phyloP scores from a whole-genome alignment of 23 tunicate species.

The Styela plicata region DNA sequence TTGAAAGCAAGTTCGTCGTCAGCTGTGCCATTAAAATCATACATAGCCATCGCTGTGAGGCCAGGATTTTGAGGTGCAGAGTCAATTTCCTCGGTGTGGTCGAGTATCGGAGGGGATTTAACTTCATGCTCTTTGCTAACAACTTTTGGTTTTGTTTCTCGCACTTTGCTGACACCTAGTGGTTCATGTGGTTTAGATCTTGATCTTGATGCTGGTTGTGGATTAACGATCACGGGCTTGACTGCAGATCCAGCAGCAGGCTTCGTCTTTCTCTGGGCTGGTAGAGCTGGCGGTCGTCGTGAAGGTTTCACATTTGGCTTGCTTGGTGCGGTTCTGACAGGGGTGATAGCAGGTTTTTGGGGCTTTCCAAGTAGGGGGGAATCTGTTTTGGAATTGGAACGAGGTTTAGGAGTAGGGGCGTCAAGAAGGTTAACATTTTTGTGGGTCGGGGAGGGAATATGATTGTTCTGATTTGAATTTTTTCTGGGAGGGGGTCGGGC shows the following conservation, averaged over 20 bases:
- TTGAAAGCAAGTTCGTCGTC: conserved; percentile 49
- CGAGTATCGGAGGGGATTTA: conserved; percentile 13
- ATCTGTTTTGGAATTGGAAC: neutral
- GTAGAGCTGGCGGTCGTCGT: neutral
- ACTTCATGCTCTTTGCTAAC: neutral
- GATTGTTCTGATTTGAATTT: neutral
- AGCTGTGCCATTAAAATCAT: conserved; percentile 41
- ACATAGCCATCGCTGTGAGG: conserved; percentile 11
- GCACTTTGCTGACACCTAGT: neutral
- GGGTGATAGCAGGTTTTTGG: neutral
- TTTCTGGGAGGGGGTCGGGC: neutral
- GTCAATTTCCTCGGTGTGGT: conserved; percentile 26
- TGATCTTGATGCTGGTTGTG: neutral
- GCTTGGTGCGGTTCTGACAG: neutral
- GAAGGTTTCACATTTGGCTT: conserved; percentile 1
- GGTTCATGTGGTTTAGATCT: neutral
- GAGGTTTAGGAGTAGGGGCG: conserved; percentile 28
- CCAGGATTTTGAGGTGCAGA: conserved; percentile 4
- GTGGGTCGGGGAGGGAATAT: neutral
- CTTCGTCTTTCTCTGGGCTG: neutral
- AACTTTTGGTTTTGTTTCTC: neutral
- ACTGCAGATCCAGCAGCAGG: neutral
- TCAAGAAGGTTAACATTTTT: conserved; percentile 1
- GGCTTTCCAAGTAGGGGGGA: neutral
- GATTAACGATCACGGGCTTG: neutral